These are phyloP conservation scores for Bujurquina vittata DNA, from an alignment of 2,113 vertebrate genomes.

Conservation along the genomic window DNA sequence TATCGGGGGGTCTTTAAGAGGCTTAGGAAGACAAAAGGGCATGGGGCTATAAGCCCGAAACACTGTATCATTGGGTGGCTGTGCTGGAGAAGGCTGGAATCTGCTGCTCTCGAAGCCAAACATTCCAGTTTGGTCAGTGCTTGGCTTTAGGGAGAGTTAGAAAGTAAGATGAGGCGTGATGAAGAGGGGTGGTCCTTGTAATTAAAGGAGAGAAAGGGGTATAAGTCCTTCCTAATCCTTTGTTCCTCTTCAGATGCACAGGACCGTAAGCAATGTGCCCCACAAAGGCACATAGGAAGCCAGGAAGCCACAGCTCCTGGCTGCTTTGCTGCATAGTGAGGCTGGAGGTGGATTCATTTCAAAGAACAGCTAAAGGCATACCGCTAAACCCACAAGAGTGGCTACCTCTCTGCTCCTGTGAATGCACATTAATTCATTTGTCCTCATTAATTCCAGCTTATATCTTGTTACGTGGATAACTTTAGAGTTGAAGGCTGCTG, in stretches of 20 bases:
- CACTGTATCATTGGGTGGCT: conserved; percentile 37
- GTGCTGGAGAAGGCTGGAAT: conserved; percentile 30
- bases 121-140: conserved; percentile 67
- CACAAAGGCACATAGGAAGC: conserved; percentile 58
- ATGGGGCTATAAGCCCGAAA: conserved; percentile 34
- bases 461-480: not conserved
- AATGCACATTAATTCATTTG: not conserved
- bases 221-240: conserved; percentile 69
- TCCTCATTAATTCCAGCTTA: not conserved
- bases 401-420: not conserved
- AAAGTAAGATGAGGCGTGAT: conserved; percentile 69
- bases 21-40: conserved; percentile 61
- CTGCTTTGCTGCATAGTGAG: not conserved
- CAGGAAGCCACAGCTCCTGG: conserved; percentile 55
- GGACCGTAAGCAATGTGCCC: conserved; percentile 64
- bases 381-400: not conserved
- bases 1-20: conserved; percentile 50
- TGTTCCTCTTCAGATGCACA: conserved; percentile 74
- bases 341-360: not conserved
- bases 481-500: not conserved
- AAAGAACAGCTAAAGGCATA: not conserved
- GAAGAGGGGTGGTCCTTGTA: conserved; percentile 69
- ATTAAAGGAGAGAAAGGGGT: conserved; percentile 66
- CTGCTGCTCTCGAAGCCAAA: conserved; percentile 43
- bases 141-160: conserved; percentile 50